A percentile compares a stretch with the other conserved stretches of the same genome.
These are phyloP conservation scores for Poicephalus gulielmi DNA, from an alignment of 2,113 vertebrate species.

Conservation along the genomic window DNA sequence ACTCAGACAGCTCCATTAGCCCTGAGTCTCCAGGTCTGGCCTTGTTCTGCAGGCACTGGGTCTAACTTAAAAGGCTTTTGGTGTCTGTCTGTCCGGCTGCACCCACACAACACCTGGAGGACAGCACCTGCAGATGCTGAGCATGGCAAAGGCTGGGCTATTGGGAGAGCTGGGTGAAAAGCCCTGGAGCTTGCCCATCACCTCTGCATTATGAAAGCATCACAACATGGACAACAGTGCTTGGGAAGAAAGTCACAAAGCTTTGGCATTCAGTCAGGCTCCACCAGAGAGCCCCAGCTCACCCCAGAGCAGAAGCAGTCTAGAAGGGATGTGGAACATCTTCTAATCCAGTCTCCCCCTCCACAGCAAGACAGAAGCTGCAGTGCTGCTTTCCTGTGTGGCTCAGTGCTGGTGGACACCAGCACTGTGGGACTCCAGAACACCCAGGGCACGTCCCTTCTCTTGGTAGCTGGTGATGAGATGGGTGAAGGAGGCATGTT, in stretches of 20 bases:
- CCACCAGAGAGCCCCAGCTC: not conserved
- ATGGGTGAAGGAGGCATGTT: not conserved
- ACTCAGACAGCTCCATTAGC: not conserved
- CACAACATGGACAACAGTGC: not conserved
- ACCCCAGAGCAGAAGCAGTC: not conserved
- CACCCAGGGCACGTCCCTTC: not conserved
- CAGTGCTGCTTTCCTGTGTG: fast-evolving
- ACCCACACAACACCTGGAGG: fast-evolving
- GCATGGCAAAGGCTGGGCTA: not conserved
- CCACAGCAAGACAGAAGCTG: not conserved
- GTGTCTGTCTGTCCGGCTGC: not conserved
- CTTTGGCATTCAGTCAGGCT: not conserved
- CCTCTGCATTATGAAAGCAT: not conserved
- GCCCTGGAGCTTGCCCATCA: not conserved
- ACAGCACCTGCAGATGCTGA: not conserved
- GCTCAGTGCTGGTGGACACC: not conserved
- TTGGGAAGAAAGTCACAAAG: not conserved
- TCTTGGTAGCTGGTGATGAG: fast-evolving
- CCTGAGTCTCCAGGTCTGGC: not conserved
- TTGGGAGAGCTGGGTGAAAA: not conserved
- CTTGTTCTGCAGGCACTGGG: not conserved
- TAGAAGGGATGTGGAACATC: not conserved
- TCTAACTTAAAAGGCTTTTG: not conserved
- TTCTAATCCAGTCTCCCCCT: not conserved
- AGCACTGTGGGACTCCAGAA: fast-evolving